Percentiles rank a stretch among this genome's conserved stretches.
Evolutionary conservation across 1,140 invertebrate genomes (phyloP).

Genomic region (Lutraria rhynchaena): DNA sequence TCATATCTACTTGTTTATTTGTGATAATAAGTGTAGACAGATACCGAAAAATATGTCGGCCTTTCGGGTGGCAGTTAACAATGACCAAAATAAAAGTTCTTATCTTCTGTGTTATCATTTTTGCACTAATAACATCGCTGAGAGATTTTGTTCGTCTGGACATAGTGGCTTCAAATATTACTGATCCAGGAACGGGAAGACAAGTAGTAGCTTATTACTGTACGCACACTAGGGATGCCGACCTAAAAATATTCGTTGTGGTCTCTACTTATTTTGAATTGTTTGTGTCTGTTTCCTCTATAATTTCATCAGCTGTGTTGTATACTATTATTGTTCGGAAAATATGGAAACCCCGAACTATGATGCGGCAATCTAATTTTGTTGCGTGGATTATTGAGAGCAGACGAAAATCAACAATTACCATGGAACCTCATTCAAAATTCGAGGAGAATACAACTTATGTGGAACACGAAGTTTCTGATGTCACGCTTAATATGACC

Average conservation of each 20-base stretch:
- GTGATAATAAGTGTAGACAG: constrained; percentile 2
- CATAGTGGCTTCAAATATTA: neutral
- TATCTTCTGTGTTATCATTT: neutral
- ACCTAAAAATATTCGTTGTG: neutral
- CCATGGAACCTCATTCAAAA: too few relatives aligned
- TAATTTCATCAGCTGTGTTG: neutral
- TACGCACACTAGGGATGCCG: neutral
- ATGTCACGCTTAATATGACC: too few relatives aligned
- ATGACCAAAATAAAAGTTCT: neutral
- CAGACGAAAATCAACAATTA: too few relatives aligned
- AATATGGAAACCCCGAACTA: neutral
- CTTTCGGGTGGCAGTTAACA: neutral
- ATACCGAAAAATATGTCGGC: constrained; percentile 9
- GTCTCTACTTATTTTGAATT: neutral
- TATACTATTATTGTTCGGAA: neutral
- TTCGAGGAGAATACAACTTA: too few relatives aligned
- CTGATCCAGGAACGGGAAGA: neutral
- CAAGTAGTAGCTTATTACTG: neutral
- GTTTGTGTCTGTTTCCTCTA: neutral
- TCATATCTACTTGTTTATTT: neutral
- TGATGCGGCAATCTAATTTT: too few relatives aligned
- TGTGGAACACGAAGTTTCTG: too few relatives aligned
- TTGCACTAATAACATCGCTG: neutral
- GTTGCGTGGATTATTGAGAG: too few relatives aligned
- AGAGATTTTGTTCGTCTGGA: constrained; percentile 10